phyloP scores from a whole-genome alignment of 2,888 invertebrate genomes.

The Chymomyza amoena region DNA sequence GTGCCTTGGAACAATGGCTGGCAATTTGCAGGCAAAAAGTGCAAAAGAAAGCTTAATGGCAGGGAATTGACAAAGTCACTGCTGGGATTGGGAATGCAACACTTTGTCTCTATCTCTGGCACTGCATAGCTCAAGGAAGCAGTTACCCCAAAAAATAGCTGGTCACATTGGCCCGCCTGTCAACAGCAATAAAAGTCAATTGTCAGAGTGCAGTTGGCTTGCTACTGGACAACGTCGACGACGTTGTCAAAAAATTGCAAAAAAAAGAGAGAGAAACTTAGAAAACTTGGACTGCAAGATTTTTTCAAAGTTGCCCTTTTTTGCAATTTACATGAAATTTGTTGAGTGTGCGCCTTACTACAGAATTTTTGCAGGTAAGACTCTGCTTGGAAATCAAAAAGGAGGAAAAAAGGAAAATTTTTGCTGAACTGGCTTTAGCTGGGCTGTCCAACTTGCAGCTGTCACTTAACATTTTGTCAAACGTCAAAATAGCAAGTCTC shows the following conservation, averaged over 20 bases:
- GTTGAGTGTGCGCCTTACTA: slow-evolving; percentile 17
- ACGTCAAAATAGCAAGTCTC: slow-evolving; percentile 24
- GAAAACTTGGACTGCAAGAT: neutral
- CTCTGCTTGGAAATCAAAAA: neutral
- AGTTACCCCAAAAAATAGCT: neutral
- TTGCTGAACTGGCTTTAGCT: neutral
- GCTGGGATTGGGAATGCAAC: slow-evolving; percentile 20
- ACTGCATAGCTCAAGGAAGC: neutral
- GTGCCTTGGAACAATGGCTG: slow-evolving; percentile 47
- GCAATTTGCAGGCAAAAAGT: slow-evolving; percentile 54
- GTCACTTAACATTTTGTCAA: slow-evolving; percentile 66
- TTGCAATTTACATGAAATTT: slow-evolving; percentile 10
- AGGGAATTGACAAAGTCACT: slow-evolving; percentile 62
- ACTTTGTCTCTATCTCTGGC: neutral
- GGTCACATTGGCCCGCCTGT: slow-evolving; percentile 18
- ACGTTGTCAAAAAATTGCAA: neutral
- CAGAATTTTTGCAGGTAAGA: slow-evolving; percentile 47
- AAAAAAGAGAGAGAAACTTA: neutral
- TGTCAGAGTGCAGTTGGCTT: slow-evolving; percentile 39
- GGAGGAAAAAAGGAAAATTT: neutral
- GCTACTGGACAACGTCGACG: neutral
- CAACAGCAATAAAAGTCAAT: slow-evolving; percentile 70
- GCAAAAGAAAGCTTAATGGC: slow-evolving; percentile 65
- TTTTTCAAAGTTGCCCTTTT: neutral
- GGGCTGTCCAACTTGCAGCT: slow-evolving; percentile 38